These are phyloP conservation scores for Meloe dianella DNA, from an alignment of 2,888 invertebrate species.

Conservation along the genomic window DNA sequence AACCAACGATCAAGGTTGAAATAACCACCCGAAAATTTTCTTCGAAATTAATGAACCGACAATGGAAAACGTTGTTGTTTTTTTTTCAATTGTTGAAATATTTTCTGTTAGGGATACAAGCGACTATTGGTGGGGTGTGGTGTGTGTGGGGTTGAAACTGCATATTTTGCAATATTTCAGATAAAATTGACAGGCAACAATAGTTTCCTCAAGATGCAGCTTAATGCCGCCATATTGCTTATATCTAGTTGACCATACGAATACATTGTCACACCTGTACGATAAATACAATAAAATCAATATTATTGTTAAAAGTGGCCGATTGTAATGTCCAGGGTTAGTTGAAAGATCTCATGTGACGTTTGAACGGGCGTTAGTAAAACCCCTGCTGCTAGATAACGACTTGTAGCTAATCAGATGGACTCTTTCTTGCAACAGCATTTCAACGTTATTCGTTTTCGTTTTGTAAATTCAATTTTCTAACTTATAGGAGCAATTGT, in stretches of 20 bases:
- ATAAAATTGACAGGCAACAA: constrained; percentile 55
- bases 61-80: too few relatives aligned
- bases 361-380: constrained; percentile 50
- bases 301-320: constrained; percentile 35
- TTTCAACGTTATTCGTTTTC: background rate
- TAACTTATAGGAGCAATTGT: background rate
- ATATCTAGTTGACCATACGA: constrained; percentile 37
- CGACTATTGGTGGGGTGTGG: too few relatives aligned
- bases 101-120: background rate
- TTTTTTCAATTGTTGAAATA: background rate
- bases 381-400: constrained; percentile 53
- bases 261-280: constrained; percentile 7
- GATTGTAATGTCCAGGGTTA: constrained; percentile 53
- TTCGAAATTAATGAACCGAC: too few relatives aligned
- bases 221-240: constrained; percentile 53
- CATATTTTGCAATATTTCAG: constrained; percentile 57
- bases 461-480: background rate
- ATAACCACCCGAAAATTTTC: too few relatives aligned
- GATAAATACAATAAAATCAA: constrained; percentile 43
- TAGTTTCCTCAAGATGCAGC: constrained; percentile 57
- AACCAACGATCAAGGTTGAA: too few relatives aligned
- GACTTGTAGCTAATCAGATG: constrained; percentile 55
- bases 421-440: constrained; percentile 19
- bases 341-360: constrained; percentile 54
- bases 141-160: constrained; percentile 48